Base-by-base conservation (phyloP, 2,888 invertebrate genomes). In the Caradrina kadenii region DNA sequence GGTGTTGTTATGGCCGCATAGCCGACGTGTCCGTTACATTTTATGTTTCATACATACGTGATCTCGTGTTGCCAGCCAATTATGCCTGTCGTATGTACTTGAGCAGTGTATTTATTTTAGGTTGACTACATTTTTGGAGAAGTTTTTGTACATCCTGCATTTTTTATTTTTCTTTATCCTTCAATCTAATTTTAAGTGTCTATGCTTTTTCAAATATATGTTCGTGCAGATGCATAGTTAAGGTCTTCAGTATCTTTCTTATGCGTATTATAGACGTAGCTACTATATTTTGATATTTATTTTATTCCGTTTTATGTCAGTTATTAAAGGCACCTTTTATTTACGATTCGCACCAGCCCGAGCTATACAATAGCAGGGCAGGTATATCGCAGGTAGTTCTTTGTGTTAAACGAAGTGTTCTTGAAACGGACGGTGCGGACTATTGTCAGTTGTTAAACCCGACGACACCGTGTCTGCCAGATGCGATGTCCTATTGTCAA, bases 391-490 rank as follows among this genome's bases (percentile, higher is more conserved):
- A 91, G 91, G 91, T 91, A 91, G 86, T 76, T 76, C 79, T 84
- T 86, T 86, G 82, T 81, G 81, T 78, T 45, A 52, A 49, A 42
- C 78, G 65, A 77, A 81, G 81, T 75, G 67, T 81, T 83, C 80
- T 77, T 73, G 71, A 85, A 79, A 79, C 77, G 81, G 53, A 45
- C 69, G 76, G 73, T 75, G 73, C 39, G 39, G 73, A 74, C 85
- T 79, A 90, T 93, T 93, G 92, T 93, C 74, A 73, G 70, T 60
- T 52, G 67, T 74, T 65, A 65, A 76, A 76, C 67, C 76, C 83
- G 93, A 91, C 93, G 94, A 93, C 94, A 89, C 87, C 73, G 79
- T 89, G 94, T 94, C 94, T 94, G 90, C 90, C 94, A 94, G 94
- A 94, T 94, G 92, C 89, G 86, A 78, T 76, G 73, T 58, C 52